Evolutionary conservation across 2,113 vertebrate genomes (phyloP).

Genomic region (Ammospiza caudacuta): DNA sequence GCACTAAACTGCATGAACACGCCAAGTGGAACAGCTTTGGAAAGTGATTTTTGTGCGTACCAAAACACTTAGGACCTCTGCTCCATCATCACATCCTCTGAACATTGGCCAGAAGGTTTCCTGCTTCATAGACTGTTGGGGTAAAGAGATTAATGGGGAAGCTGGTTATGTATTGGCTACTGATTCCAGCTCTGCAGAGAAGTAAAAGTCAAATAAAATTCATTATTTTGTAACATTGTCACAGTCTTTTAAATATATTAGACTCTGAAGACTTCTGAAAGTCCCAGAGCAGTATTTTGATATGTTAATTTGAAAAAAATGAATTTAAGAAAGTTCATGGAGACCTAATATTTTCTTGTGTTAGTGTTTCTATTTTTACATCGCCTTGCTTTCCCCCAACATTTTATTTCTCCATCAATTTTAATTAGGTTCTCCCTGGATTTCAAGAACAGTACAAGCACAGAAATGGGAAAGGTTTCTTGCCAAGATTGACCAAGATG

Average conservation of each 20-base stretch:
- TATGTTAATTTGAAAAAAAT: background rate
- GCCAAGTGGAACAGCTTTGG: background rate
- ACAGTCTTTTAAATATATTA: slow-evolving; percentile 1
- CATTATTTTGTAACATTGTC: background rate
- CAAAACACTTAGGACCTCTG: background rate
- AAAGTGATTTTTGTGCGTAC: background rate
- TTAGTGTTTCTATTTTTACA: slow-evolving; percentile 44
- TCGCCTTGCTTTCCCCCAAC: background rate
- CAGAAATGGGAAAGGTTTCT: background rate
- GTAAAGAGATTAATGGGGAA: background rate
- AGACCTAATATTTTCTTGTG: background rate
- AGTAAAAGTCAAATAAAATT: background rate
- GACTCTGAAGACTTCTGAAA: background rate
- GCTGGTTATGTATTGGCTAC: background rate
- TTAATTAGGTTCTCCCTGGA: slow-evolving; percentile 18
- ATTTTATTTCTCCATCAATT: slow-evolving; percentile 23
- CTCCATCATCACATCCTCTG: background rate
- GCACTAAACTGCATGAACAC: background rate
- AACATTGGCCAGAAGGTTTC: background rate
- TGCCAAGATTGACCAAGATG: background rate
- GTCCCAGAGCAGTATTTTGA: background rate
- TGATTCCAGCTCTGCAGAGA: background rate
- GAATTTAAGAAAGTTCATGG: background rate
- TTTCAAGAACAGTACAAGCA: background rate
- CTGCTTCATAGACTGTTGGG: background rate